These are phyloP conservation scores for Papilio protenor DNA, from an alignment of 2,888 invertebrate species.

Conservation along the genomic window DNA sequence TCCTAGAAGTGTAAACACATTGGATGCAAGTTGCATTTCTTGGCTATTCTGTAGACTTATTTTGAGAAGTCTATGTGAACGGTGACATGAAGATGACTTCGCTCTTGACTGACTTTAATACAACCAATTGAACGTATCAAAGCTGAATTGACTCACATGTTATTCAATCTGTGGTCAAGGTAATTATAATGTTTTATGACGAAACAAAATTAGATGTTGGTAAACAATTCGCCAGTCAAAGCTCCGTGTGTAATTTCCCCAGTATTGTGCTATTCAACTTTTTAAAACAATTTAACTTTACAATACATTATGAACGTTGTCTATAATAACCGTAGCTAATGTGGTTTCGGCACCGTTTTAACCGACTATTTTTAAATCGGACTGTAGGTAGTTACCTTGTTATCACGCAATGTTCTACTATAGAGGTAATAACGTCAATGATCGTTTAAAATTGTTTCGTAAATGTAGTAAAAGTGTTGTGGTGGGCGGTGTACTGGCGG, in stretches of 20 bases:
- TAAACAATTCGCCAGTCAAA: not conserved
- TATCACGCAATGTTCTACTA: slow-evolving; percentile 69
- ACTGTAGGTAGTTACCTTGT: slow-evolving; percentile 59
- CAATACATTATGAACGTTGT: slow-evolving; percentile 12
- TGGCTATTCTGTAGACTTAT: not conserved
- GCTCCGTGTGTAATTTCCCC: not conserved
- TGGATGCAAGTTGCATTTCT: not conserved
- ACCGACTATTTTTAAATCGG: slow-evolving; percentile 43
- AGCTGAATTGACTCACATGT: not conserved
- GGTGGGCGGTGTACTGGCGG: slow-evolving; percentile 65
- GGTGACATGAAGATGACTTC: not conserved
- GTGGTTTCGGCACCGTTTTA: slow-evolving; percentile 21
- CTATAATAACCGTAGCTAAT: slow-evolving; percentile 24
- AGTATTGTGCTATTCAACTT: not conserved
- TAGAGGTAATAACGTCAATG: slow-evolving; percentile 64
- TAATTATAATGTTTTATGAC: not conserved
- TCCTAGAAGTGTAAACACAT: slow-evolving; percentile 9
- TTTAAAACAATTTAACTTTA: not conserved
- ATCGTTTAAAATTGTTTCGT: slow-evolving; percentile 73
- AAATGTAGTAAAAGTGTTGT: slow-evolving; percentile 80
- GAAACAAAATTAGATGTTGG: not conserved
- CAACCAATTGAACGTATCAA: not conserved
- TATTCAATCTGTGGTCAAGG: not conserved
- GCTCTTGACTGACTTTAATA: not conserved
- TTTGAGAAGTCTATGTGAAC: slow-evolving; percentile 9